Conservation (phyloP, 2,113 vertebrate species). For the Caretta caretta region DNA sequence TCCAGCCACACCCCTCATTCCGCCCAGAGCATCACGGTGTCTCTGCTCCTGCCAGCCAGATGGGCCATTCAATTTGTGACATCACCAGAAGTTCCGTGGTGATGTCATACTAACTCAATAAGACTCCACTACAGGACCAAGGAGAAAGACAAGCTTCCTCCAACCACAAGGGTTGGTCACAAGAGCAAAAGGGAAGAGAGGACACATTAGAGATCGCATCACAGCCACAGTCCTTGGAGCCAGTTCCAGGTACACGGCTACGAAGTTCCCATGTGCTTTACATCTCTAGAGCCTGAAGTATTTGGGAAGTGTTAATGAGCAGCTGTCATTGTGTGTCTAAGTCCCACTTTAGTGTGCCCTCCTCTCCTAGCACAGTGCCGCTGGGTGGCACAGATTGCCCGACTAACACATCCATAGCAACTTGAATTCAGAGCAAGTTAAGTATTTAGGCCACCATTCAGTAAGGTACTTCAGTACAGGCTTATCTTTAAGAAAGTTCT, state of each 20-base stretch:
- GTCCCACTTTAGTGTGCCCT: not conserved
- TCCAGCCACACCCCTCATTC: not conserved
- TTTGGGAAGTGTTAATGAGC: not conserved
- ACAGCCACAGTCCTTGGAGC: not conserved
- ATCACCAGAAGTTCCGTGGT: not conserved
- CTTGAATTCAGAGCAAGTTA: rapidly evolving
- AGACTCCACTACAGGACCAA: not conserved
- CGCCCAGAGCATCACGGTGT: not conserved
- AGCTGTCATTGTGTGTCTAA: rapidly evolving
- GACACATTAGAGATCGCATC: not conserved
- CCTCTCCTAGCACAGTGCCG: rapidly evolving
- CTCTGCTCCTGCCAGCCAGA: not conserved
- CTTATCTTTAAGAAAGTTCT: not conserved
- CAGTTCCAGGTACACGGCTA: not conserved
- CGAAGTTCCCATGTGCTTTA: not conserved
- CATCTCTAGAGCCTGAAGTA: not conserved
- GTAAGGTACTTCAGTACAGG: rapidly evolving
- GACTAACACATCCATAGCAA: rapidly evolving
- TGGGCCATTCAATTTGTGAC: not conserved
- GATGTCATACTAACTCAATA: not conserved
- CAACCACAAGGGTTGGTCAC: not conserved
- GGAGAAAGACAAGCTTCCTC: not conserved
- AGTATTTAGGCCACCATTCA: rapidly evolving
- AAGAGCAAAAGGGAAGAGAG: not conserved
- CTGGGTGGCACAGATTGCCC: rapidly evolving